Conservation (phyloP, 2,113 vertebrate species). For the Gymnocephalus cernua region DNA sequence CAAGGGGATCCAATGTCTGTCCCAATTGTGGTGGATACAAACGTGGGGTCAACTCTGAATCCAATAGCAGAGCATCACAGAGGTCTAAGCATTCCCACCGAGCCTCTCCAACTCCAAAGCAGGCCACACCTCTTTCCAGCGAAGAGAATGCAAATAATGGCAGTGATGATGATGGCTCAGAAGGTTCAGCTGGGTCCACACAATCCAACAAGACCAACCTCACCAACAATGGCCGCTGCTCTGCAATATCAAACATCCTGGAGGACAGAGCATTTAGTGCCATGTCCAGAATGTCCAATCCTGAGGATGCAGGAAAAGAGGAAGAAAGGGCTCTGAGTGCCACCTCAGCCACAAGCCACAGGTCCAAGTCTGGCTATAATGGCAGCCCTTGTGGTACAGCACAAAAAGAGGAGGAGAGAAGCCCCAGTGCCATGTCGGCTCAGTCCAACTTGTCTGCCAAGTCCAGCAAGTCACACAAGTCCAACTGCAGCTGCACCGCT, state of each 20-base stretch:
- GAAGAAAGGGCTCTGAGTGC: conserved; percentile 41
- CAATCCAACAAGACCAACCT: conserved; percentile 68
- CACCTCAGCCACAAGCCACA: conserved; percentile 48
- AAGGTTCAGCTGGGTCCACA: conserved; percentile 48
- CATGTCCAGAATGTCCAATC: conserved; percentile 48
- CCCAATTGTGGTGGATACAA: conserved; percentile 73
- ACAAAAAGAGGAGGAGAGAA: conserved; percentile 45
- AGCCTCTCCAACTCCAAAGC: conserved; percentile 36
- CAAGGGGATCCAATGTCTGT: conserved; percentile 63
- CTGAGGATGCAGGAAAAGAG: conserved; percentile 28
- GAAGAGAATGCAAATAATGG: conserved; percentile 2
- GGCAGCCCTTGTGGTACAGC: neutral
- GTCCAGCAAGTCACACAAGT: conserved; percentile 56
- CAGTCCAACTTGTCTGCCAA: conserved; percentile 45
- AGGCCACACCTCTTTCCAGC: neutral
- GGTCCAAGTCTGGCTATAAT: conserved; percentile 50
- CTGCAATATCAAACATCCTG: conserved; percentile 36
- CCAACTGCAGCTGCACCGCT: conserved; percentile 21
- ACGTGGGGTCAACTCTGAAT: conserved; percentile 3
- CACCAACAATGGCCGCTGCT: conserved; percentile 35
- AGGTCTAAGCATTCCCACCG: conserved; percentile 29
- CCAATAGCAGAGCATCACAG: conserved; percentile 49
- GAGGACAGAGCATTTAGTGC: conserved; percentile 39
- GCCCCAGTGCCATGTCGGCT: conserved; percentile 47
- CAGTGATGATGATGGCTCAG: conserved; percentile 54